Conservation (phyloP, 2,888 invertebrate species). For the Omphaloscelis lunosa region DNA sequence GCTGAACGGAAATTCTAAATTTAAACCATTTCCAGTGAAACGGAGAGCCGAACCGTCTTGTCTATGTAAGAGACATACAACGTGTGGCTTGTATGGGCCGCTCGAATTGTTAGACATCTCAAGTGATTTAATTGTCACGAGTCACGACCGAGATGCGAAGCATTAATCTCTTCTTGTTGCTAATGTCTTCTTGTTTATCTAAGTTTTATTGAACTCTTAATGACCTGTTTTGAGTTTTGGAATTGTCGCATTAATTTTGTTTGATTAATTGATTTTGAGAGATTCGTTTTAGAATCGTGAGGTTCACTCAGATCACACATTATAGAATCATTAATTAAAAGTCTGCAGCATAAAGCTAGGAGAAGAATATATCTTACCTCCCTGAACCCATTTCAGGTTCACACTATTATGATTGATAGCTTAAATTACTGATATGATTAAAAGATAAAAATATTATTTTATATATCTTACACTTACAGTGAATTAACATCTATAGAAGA, state of each 20-base stretch:
- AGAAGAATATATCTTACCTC: background rate
- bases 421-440: background rate
- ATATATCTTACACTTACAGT: background rate
- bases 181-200: slow-evolving; percentile 69
- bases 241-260: slow-evolving; percentile 25
- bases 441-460: background rate
- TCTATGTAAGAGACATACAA: slow-evolving; percentile 82
- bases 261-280: slow-evolving; percentile 35
- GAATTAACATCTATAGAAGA: slow-evolving; percentile 27
- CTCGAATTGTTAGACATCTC: slow-evolving; percentile 80
- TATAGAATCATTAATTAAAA: background rate
- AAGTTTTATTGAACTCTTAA: slow-evolving; percentile 62
- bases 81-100: slow-evolving; percentile 81
- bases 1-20: slow-evolving; percentile 89
- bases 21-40: slow-evolving; percentile 89
- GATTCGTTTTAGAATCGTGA: background rate
- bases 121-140: slow-evolving; percentile 87
- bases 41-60: slow-evolving; percentile 82
- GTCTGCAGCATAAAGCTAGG: background rate
- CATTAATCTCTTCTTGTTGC: slow-evolving; percentile 77
- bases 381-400: background rate
- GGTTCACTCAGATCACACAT: background rate
- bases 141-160: slow-evolving; percentile 77
- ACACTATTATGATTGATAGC: background rate
- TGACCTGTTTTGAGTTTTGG: slow-evolving; percentile 41